phyloP scores from a whole-genome alignment of 1,140 invertebrate species.

The Pararge aegeria region DNA sequence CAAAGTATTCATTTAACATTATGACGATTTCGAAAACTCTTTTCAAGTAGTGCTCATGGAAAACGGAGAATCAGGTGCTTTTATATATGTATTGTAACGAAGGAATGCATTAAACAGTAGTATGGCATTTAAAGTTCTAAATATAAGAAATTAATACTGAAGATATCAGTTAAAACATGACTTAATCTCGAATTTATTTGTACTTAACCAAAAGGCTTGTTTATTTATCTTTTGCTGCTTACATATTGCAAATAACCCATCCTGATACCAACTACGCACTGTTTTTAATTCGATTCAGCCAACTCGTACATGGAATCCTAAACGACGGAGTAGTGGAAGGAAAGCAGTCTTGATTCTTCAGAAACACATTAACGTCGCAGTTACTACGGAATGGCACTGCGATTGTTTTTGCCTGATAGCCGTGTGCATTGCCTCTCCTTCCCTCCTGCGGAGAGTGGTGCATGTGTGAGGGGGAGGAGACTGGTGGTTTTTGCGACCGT shows the following conservation, averaged over 20 bases:
- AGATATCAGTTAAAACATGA: no score
- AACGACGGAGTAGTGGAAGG: not conserved
- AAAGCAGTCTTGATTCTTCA: slow-evolving; percentile 20
- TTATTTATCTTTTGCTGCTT: no score
- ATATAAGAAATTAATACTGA: no score
- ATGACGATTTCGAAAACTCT: no score
- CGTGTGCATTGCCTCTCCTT: not conserved
- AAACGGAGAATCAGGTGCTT: no score
- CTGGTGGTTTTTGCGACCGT: slow-evolving; percentile 46
- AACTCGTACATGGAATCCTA: not conserved
- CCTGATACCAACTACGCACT: not conserved
- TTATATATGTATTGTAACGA: no score
- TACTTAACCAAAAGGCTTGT: no score
- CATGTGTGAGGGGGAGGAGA: slow-evolving; percentile 20
- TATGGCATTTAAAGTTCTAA: no score
- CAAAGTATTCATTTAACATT: no score
- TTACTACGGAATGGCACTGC: slow-evolving; percentile 35
- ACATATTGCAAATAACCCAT: not conserved
- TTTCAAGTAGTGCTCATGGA: no score
- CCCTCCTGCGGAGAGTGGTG: not conserved
- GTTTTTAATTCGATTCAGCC: not conserved
- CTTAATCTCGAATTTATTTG: no score
- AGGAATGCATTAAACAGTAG: no score
- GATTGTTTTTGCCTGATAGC: slow-evolving; percentile 31
- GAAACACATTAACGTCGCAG: slow-evolving; percentile 19